Percentiles rank a stretch among this genome's conserved stretches.
Conservation (phyloP, 2,797 vertebrate species). For the Pelochelys cantorii region DNA sequence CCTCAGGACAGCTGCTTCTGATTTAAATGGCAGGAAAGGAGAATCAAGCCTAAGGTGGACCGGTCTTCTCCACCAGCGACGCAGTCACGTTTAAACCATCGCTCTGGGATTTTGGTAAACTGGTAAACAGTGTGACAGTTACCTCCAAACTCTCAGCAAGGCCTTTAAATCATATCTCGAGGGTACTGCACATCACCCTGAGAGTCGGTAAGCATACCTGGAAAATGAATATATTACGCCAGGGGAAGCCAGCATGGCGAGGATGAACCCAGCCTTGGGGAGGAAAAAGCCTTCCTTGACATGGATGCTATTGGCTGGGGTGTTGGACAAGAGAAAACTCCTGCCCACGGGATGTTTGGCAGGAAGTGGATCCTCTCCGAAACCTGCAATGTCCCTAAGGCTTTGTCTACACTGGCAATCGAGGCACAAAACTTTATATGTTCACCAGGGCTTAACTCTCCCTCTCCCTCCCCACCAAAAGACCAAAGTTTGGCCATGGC, state of each 20-base stretch:
- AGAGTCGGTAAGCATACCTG: constrained; percentile 12
- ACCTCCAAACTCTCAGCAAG: background rate
- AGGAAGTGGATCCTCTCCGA: constrained; percentile 12
- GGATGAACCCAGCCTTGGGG: background rate
- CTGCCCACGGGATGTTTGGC: background rate
- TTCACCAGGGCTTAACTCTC: no score
- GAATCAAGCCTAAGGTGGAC: background rate
- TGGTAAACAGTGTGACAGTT: background rate
- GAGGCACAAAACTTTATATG: no score
- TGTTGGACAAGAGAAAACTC: background rate
- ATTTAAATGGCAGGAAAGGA: background rate
- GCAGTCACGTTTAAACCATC: background rate
- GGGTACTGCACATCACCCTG: background rate
- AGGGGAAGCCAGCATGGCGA: background rate
- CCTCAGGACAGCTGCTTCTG: background rate
- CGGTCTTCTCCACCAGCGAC: background rate
- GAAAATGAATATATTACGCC: background rate
- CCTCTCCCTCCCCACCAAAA: no score
- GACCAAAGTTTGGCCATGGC: no score
- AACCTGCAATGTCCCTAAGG: background rate
- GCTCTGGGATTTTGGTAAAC: background rate
- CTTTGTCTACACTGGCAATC: no score
- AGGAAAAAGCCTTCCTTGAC: background rate
- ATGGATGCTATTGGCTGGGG: constrained; percentile 22
- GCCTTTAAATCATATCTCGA: background rate